Percentiles rank a stretch among this genome's conserved stretches.
These are phyloP conservation scores for Lordiphosa fenestrarum DNA, from an alignment of 2,888 invertebrate species.

Conservation along the genomic window DNA sequence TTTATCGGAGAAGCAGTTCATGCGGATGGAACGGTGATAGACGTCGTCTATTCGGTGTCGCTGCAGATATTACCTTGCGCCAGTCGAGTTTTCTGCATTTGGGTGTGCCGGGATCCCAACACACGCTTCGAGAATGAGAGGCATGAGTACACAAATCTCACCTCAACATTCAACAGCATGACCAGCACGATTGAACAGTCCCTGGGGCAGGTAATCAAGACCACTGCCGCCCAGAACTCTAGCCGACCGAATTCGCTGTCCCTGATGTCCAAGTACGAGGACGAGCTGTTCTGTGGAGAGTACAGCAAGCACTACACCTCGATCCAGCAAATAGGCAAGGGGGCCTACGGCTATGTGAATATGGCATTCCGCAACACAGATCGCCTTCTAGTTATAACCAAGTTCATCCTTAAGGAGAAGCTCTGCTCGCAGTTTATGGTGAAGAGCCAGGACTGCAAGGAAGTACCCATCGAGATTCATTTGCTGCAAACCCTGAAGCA, in stretches of 20 bases:
- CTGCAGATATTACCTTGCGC: conserved; percentile 80
- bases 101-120: conserved; percentile 82
- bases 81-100: conserved; percentile 83
- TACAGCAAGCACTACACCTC: conserved; percentile 84
- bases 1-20: conserved; percentile 68
- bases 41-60: conserved; percentile 81
- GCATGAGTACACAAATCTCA: conserved; percentile 74
- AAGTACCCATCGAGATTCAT: conserved; percentile 85
- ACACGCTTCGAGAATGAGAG: conserved; percentile 55
- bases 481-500: conserved; percentile 85
- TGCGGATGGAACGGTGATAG: conserved; percentile 61
- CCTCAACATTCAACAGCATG: conserved; percentile 80
- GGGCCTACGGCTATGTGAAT: conserved; percentile 88
- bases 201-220: conserved; percentile 68
- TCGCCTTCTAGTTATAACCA: conserved; percentile 84
- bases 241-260: conserved; percentile 82
- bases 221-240: conserved; percentile 75
- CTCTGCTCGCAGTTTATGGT: conserved; percentile 66
- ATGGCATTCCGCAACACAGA: conserved; percentile 84
- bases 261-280: conserved; percentile 82
- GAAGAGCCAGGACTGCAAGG: conserved; percentile 81
- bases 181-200: conserved; percentile 80
- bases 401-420: conserved; percentile 86
- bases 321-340: conserved; percentile 82
- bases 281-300: conserved; percentile 82